phyloP scores from a whole-genome alignment of 2,888 invertebrate species.

The Malachius bipustulatus region DNA sequence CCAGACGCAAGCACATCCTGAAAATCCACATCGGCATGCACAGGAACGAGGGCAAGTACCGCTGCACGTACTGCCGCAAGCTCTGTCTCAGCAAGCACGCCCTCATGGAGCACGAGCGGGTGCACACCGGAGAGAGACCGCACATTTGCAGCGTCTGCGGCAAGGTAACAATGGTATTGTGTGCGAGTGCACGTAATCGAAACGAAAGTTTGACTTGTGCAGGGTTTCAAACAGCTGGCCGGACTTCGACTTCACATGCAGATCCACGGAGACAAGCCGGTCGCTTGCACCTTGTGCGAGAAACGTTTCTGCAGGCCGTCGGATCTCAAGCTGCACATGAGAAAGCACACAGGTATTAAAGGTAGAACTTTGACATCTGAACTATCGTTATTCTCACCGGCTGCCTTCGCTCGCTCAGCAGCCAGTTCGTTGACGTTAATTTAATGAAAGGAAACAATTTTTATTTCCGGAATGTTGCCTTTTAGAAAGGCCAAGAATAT shows the following conservation, averaged over 20 bases:
- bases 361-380: too few species aligned
- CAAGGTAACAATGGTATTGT: slow-evolving; percentile 20
- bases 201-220: not conserved
- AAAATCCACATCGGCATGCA: slow-evolving; percentile 28
- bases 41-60: slow-evolving; percentile 29
- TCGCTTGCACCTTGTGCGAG: slow-evolving; percentile 27
- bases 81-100: slow-evolving; percentile 24
- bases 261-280: slow-evolving; percentile 27
- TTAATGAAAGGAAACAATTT: too few species aligned
- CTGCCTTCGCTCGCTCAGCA: too few species aligned
- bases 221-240: slow-evolving; percentile 28
- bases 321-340: slow-evolving; percentile 29
- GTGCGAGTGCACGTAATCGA: too few species aligned
- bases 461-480: too few species aligned
- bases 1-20: too few species aligned
- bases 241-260: slow-evolving; percentile 29
- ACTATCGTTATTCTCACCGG: too few species aligned
- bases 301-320: slow-evolving; percentile 30
- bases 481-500: too few species aligned
- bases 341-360: slow-evolving; percentile 33
- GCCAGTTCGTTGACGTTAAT: too few species aligned
- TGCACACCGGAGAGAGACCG: slow-evolving; percentile 30
- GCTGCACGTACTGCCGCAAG: slow-evolving; percentile 28
- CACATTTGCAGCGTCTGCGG: slow-evolving; percentile 29
- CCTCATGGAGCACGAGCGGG: slow-evolving; percentile 27